phyloP scores from a whole-genome alignment of 2,797 vertebrate genomes.

The Chrysocyon brachyurus region DNA sequence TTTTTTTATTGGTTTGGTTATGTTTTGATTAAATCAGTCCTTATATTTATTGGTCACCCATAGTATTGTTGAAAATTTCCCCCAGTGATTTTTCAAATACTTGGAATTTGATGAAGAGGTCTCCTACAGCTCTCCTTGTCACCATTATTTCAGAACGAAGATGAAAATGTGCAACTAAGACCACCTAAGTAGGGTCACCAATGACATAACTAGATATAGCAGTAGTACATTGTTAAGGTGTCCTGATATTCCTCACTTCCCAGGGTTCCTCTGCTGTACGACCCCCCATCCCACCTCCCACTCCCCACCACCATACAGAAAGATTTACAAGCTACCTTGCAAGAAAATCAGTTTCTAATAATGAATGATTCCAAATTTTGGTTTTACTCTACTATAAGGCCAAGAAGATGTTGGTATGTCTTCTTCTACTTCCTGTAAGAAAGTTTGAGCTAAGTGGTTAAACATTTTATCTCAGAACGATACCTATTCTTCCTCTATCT shows the following conservation, averaged over 20 bases:
- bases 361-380: neutral
- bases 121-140: neutral
- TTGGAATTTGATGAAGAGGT: neutral
- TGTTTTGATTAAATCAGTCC: neutral
- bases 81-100: neutral
- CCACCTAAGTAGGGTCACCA: neutral
- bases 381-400: neutral
- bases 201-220: neutral
- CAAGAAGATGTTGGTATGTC: neutral
- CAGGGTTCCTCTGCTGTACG: neutral
- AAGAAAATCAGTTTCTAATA: neutral
- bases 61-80: constrained; percentile 3
- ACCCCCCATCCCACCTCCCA: neutral
- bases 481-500: neutral
- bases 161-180: neutral
- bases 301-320: neutral
- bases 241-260: neutral
- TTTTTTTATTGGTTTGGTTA: neutral
- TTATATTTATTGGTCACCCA: neutral
- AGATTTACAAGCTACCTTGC: neutral
- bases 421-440: neutral
- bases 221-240: neutral
- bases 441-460: constrained; percentile 29
- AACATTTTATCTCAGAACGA: constrained; percentile 1
- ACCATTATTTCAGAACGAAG: neutral